Base-by-base conservation (phyloP, 2,113 vertebrate species). In the Clarias gariepinus region DNA sequence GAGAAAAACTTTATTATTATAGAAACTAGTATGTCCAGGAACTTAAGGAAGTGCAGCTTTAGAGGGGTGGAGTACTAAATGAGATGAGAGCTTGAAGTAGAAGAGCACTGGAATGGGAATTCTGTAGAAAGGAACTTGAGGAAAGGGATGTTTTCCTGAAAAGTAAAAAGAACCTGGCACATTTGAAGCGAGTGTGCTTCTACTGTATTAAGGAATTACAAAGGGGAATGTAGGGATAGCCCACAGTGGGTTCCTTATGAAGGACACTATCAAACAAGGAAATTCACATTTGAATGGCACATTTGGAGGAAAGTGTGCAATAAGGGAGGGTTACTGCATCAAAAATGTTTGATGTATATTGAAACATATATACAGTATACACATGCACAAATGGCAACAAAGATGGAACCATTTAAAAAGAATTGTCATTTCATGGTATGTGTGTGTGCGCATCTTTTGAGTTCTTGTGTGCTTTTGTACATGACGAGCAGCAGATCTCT, bases 401-500 rank as follows among this genome's bases (percentile, higher is more conserved):
- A 10, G 2, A 47, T 36, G 21, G 41, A 52, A 25, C 3, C 21
- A 25, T 12, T 11, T 47, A 8, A 47, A 6, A 47, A 47, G 33
- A 47, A 47, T 0, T 47, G 47, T 0, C 6, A 8, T 47, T 41
- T 41, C 41, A 41, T 41, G 41, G 47, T 47, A 7, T 47, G 41
- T 47, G 41, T 47, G 41, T 47, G 41, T 47, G 41, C 0, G 47
- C 47, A 47, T 47, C 47, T 47, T 25, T 52, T 47, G 71, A 74
- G 36, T 74, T 74, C 71, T 41, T 74, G 71, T 52, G 71, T 52
- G 71, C 21, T 13, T 52, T 52, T 52, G 41, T 74, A 80, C 78
- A 36, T 60, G 78, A 80, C 60, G 78, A 80, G 30, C 55, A 80
- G 28, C 78, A 80, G 78, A 21, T 15, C 60, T 47, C 58, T 9